Conservation (phyloP, 2,888 invertebrate species). For the Rutpela maculata region DNA sequence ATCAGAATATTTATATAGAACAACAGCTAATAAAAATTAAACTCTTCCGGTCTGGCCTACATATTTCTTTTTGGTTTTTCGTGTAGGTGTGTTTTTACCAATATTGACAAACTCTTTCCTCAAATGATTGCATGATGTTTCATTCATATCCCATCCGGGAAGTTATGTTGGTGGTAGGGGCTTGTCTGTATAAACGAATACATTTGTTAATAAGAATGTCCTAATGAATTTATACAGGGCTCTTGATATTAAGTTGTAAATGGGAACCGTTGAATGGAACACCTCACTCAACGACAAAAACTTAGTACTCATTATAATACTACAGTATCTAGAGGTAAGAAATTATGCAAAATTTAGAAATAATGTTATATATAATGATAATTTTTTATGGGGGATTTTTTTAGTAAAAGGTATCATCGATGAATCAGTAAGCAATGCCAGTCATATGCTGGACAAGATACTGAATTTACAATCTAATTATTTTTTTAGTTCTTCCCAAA, state of each 20-base stretch:
- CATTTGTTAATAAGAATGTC: neutral
- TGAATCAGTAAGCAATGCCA: no score
- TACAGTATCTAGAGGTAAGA: no score
- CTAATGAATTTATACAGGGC: neutral
- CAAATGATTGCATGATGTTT: constrained; percentile 2
- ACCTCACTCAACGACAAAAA: no score
- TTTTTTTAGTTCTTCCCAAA: no score
- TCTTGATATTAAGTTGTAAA: neutral
- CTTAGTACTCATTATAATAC: no score
- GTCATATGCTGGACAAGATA: no score
- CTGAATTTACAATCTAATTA: no score
- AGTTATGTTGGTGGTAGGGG: constrained; percentile 25
- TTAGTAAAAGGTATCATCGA: no score
- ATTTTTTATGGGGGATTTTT: no score
- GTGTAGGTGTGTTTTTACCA: constrained; percentile 42
- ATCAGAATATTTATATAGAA: constrained; percentile 15
- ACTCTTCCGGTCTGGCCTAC: constrained; percentile 40
- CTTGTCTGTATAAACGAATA: neutral
- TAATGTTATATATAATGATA: no score
- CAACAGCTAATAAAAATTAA: constrained; percentile 11
- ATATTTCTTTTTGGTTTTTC: constrained; percentile 18
- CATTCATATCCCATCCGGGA: constrained; percentile 37
- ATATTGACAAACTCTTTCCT: constrained; percentile 47
- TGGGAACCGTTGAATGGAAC: no score
- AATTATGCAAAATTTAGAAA: no score